These are phyloP conservation scores for Apantesis nais DNA, from an alignment of 2,888 invertebrate genomes.

Conservation along the genomic window DNA sequence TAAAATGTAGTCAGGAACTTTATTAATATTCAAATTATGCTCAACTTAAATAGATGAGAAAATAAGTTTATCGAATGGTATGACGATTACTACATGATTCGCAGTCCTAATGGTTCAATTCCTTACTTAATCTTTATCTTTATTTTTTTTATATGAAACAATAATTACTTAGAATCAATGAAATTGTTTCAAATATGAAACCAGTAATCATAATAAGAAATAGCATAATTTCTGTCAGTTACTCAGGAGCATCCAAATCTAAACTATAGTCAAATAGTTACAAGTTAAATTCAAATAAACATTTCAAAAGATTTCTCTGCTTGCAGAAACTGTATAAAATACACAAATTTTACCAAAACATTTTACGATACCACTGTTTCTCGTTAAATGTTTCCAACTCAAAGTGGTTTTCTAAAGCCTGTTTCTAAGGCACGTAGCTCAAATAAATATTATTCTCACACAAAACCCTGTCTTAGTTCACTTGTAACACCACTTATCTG, in stretches of 20 bases:
- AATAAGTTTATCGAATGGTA: background rate
- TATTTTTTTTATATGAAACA: background rate
- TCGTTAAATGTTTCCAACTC: background rate
- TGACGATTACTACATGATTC: background rate
- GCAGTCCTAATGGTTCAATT: background rate
- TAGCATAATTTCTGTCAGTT: background rate
- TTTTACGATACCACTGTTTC: background rate
- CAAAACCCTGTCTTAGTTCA: constrained; percentile 37
- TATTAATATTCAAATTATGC: too few relatives aligned
- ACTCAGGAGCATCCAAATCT: background rate
- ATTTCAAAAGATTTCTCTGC: background rate
- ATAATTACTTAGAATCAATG: background rate
- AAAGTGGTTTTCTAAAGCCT: background rate
- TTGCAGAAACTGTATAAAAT: background rate
- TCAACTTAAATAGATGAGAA: background rate
- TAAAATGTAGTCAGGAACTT: too few relatives aligned
- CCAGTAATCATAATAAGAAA: too few relatives aligned
- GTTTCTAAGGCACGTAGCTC: constrained; percentile 13
- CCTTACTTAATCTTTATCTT: background rate
- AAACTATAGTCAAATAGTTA: background rate
- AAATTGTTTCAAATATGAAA: background rate
- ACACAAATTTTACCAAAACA: background rate
- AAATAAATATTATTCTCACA: constrained; percentile 19
- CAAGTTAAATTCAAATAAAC: background rate
- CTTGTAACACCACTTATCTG: constrained; percentile 36